Evolutionary conservation across 2,113 vertebrate species (phyloP).

Genomic region (Tupaia tana): DNA sequence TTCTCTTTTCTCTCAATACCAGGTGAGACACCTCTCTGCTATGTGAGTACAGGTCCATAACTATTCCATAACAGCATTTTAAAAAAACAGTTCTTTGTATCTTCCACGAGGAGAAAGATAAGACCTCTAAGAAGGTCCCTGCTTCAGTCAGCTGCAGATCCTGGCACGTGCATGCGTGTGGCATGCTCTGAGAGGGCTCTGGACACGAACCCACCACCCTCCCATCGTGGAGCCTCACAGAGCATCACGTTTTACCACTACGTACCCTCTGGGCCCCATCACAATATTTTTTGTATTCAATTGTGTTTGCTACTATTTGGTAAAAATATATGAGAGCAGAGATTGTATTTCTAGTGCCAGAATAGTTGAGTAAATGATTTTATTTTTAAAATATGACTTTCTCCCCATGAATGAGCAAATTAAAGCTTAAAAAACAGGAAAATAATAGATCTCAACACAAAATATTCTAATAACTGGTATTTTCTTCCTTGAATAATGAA

Average conservation of each 20-base stretch:
- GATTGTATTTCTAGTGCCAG: background rate
- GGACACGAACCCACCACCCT: too few species aligned
- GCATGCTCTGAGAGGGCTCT: too few species aligned
- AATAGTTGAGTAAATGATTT: background rate
- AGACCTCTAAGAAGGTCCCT: too few species aligned
- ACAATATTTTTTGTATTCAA: background rate
- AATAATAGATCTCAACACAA: constrained; percentile 10
- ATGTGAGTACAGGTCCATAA: background rate
- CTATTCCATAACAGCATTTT: background rate
- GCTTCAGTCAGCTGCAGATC: too few species aligned
- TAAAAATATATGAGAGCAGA: background rate
- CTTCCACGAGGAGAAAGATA: too few species aligned
- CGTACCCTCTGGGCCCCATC: background rate
- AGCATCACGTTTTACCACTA: too few species aligned
- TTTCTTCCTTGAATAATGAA: constrained; percentile 56
- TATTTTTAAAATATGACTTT: background rate
- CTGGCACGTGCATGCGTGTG: too few species aligned
- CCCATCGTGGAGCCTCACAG: too few species aligned
- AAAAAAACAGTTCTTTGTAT: too few species aligned
- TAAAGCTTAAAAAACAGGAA: constrained; percentile 5
- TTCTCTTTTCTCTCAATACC: background rate
- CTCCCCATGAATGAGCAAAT: background rate
- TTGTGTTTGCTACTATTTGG: background rate
- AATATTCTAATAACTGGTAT: background rate
- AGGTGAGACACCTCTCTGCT: background rate